Evolutionary conservation across 2,888 invertebrate genomes (phyloP), one percentile per base, ranked within the genome.

Genomic region (Cephus spinipes): DNA sequence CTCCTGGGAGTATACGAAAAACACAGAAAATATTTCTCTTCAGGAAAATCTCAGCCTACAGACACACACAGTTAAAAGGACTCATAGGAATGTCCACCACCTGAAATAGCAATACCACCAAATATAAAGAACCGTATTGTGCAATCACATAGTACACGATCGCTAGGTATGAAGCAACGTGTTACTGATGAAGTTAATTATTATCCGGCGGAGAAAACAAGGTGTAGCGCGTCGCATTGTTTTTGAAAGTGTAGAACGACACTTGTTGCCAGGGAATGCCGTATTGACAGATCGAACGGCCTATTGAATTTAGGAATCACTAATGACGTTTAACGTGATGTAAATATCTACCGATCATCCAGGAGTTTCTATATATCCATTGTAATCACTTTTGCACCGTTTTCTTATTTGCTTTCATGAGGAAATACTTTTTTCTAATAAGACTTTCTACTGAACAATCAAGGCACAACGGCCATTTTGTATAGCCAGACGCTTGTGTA

Each of bases 391-490:
- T 40, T 40, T 40, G 68, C 75, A 75, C 77, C 73, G 74, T 81
- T 74, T 76, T 77, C 73, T 76, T 15, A 79, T 80, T 33, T 75
- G 80, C 77, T 79, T 81, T 82, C 80, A 80, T 80, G 40, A 68
- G 73, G 74, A 76, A 81, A 80, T 75, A 69, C 80, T 81, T 76
- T 79, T 68, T 82, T 80, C 77, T 80, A 81, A 75, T 78, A 81
- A 73, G 80, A 80, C 77, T 80, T 80, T 69, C n/a, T 69, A 69
- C 12, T 2, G 30, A 69, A 85, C 83, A 81, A 77, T 83, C 85
- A 84, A 86, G 83, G 88, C 85, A 87, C 87, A 86, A 87, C 88
- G 79, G 85, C 88, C 88, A 88, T 88, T 87, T 88, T 88, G 85
- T 88, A 87, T 40, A 40, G 40, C 15, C 40, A 40, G 40, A 40